phyloP scores from a whole-genome alignment of 2,888 invertebrate genomes.

The Sthenelais limicola region DNA sequence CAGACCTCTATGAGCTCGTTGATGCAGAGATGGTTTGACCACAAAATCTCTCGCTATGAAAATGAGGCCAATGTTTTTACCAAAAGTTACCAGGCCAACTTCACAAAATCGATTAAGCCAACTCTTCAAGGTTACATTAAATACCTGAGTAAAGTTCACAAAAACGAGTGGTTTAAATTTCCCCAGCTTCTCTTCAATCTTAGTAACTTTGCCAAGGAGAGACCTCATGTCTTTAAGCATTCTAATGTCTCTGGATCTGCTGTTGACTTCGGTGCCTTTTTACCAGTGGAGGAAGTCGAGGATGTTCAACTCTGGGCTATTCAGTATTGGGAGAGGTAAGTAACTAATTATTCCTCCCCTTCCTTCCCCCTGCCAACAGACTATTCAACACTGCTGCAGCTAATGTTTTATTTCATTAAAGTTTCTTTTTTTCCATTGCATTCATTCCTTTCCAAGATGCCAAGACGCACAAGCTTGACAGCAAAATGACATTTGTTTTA shows the following conservation, averaged over 20 bases:
- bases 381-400: no score
- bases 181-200: conserved; percentile 54
- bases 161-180: conserved; percentile 65
- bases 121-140: conserved; percentile 52
- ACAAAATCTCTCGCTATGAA: conserved; percentile 38
- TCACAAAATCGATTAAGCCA: conserved; percentile 43
- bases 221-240: conserved; percentile 27
- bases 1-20: conserved; percentile 46
- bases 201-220: conserved; percentile 36
- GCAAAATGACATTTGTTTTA: no score
- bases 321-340: conserved; percentile 53
- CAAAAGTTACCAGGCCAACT: conserved; percentile 32
- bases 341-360: background rate
- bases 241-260: conserved; percentile 43
- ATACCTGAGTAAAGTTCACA: conserved; percentile 58
- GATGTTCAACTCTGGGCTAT: conserved; percentile 48
- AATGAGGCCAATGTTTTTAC: conserved; percentile 36
- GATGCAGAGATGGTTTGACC: conserved; percentile 44
- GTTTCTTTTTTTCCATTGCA: no score
- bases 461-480: no score
- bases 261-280: conserved; percentile 53
- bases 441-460: no score
- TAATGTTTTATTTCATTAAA: no score
- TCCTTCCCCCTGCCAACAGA: no score
- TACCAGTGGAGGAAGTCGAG: conserved; percentile 53